Evolutionary conservation across 2,797 vertebrate species (phyloP), one percentile per base, ranked within the genome.

Genomic region (Okamejei kenojei): DNA sequence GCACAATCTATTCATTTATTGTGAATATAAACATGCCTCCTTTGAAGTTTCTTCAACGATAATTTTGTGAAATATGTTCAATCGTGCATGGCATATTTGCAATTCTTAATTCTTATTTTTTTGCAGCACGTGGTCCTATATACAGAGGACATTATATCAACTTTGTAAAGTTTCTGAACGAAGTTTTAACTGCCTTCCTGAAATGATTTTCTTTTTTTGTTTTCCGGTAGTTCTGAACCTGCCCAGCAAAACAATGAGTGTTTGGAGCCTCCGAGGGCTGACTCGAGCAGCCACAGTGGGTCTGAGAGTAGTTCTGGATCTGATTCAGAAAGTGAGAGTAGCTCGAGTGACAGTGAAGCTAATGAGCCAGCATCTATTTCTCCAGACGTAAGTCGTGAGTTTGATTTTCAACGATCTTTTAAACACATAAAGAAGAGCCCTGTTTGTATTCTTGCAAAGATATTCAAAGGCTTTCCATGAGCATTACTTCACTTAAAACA

Each of bases 281-380:
- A 99, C 95, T 98, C 98, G 2, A 99, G 99, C 96, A 99, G 98
- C 96, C 98, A 98, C 95, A 99, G 98, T 15, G 98, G 98, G 45
- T 99, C 98, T 0, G 99, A 99, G 94, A 99, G 98, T 97, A 99
- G 99, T 95, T 99, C 99, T 0, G 98, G 98, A 80, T 99, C 99
- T 0, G 99, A 99, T 96, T 99, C 98, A 0, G 99, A 99, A 96
- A 99, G 98, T 0, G 99, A 99, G 95, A 99, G 98, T 96, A 99
- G 99, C 95, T 98, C 98, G 88, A 99, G 98, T 2, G 99, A 99
- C 95, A 99, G 99, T 54, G 99, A 99, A 95, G 97, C 98, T 93
- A 99, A 99, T 29, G 98, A 99, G 94, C 98, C 97, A 0, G 98
- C 98, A 80, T 97, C 97, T 0, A 97, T 97, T 0, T 97, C 97